Conservation (phyloP, 2,888 invertebrate species). For the Campaea margaritaria region DNA sequence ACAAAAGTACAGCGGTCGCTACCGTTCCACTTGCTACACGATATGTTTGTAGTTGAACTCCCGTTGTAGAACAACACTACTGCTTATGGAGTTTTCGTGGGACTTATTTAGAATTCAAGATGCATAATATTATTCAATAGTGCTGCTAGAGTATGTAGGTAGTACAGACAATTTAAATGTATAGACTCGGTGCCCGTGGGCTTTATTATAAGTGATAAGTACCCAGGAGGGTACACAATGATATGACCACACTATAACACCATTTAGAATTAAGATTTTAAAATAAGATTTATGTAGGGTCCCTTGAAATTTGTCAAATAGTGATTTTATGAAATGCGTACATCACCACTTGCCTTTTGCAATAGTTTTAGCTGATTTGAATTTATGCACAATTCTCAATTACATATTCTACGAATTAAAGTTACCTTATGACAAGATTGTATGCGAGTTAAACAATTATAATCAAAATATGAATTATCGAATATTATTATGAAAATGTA, state of each 20-base stretch:
- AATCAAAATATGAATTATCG: slow-evolving; percentile 37
- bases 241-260: slow-evolving; percentile 75
- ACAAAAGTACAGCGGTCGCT: slow-evolving; percentile 40
- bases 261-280: slow-evolving; percentile 67
- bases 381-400: slow-evolving; percentile 74
- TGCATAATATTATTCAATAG: slow-evolving; percentile 78
- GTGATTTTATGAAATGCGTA: slow-evolving; percentile 64
- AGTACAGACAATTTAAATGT: slow-evolving; percentile 63
- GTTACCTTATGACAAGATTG: slow-evolving; percentile 67
- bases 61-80: slow-evolving; percentile 68
- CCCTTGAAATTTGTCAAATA: slow-evolving; percentile 60
- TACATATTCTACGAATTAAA: slow-evolving; percentile 65
- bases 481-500: slow-evolving; percentile 33
- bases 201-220: slow-evolving; percentile 59
- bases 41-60: slow-evolving; percentile 64
- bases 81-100: slow-evolving; percentile 69
- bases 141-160: slow-evolving; percentile 71
- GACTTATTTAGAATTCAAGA: slow-evolving; percentile 65
- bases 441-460: slow-evolving; percentile 43
- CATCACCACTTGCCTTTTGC: slow-evolving; percentile 82
- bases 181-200: slow-evolving; percentile 59
- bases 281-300: slow-evolving; percentile 48
- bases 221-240: slow-evolving; percentile 52
- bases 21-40: slow-evolving; percentile 61
- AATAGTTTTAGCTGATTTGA: slow-evolving; percentile 73